Conservation (phyloP, 1,140 invertebrate species). For the Cyrtorhinus lividipennis region DNA sequence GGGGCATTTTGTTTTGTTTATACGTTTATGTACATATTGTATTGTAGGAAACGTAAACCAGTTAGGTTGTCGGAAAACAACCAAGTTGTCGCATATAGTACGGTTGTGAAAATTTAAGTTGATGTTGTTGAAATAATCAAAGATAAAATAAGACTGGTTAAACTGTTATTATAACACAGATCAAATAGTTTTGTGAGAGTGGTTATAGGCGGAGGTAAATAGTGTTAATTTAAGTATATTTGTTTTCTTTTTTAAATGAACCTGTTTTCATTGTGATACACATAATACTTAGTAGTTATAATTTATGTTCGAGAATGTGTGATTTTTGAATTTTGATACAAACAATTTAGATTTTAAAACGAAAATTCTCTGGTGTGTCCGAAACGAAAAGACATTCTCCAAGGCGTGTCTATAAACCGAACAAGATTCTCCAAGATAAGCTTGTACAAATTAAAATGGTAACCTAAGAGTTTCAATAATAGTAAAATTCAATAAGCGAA, state of each 20-base stretch:
- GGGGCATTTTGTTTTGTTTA: slow-evolving; percentile 23
- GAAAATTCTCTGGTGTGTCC: background rate
- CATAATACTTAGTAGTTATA: slow-evolving; percentile 22
- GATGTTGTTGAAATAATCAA: slow-evolving; percentile 23
- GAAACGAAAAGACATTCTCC: slow-evolving; percentile 18
- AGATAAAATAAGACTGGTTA: slow-evolving; percentile 23
- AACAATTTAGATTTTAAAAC: background rate
- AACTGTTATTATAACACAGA: slow-evolving; percentile 22
- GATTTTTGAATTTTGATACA: slow-evolving; percentile 15
- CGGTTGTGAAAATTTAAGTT: slow-evolving; percentile 22
- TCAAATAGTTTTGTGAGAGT: slow-evolving; percentile 22
- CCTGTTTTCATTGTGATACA: slow-evolving; percentile 22
- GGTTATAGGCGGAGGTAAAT: slow-evolving; percentile 17
- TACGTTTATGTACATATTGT: slow-evolving; percentile 21
- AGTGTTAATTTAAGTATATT: slow-evolving; percentile 19
- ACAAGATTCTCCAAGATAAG: slow-evolving; percentile 9
- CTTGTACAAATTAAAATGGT: slow-evolving; percentile 6
- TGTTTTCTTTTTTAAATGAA: slow-evolving; percentile 17
- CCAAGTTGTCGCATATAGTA: slow-evolving; percentile 18
- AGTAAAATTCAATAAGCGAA: slow-evolving; percentile 3
- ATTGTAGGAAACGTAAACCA: slow-evolving; percentile 20
- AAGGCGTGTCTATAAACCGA: slow-evolving; percentile 20
- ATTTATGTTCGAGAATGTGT: slow-evolving; percentile 16
- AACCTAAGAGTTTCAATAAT: slow-evolving; percentile 10
- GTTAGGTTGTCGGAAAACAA: slow-evolving; percentile 20